These are phyloP conservation scores for Porites divaricata DNA, from an alignment of 92 coral and sea anemone genomes.

Conservation along the genomic window DNA sequence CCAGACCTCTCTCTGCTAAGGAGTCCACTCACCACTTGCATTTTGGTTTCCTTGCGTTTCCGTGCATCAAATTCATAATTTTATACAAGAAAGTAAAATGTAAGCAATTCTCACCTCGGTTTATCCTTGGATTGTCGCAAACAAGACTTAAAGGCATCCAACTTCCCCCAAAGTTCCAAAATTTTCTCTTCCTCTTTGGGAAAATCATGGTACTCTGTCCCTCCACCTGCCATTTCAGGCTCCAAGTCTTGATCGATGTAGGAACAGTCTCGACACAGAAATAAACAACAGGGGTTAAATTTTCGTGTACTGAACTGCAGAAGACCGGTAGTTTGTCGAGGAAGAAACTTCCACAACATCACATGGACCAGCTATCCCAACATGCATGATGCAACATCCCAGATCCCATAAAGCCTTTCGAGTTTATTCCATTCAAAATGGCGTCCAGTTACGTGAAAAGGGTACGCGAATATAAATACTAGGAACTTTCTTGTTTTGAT, in stretches of 20 bases:
- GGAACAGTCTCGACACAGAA: slow-evolving; percentile 40
- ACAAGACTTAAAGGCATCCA: slow-evolving; percentile 95
- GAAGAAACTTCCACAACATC: slow-evolving; percentile 20
- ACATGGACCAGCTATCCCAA: slow-evolving; percentile 14
- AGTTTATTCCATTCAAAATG: slow-evolving; percentile 73
- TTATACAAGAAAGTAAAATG: not conserved
- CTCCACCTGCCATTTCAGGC: slow-evolving; percentile 72
- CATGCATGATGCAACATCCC: slow-evolving; percentile 36
- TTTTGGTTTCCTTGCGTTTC: not conserved
- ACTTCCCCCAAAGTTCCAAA: slow-evolving; percentile 88
- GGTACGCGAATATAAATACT: slow-evolving; percentile 47
- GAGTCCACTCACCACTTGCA: not conserved
- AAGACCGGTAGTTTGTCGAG: not conserved
- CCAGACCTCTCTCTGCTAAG: not conserved
- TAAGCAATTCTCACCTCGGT: slow-evolving; percentile 70
- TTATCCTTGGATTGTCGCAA: slow-evolving; percentile 88
- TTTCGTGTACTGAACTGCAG: not conserved
- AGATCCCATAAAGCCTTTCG: slow-evolving; percentile 46
- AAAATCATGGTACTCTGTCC: slow-evolving; percentile 85
- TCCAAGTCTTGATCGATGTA: slow-evolving; percentile 29
- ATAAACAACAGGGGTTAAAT: not conserved
- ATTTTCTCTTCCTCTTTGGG: slow-evolving; percentile 98
- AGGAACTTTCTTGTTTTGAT: not conserved
- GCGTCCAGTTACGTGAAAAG: slow-evolving; percentile 90
- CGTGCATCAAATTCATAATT: not conserved